Evolutionary conservation across 2,797 vertebrate species (phyloP).

Genomic region (Mastacembelus armatus): DNA sequence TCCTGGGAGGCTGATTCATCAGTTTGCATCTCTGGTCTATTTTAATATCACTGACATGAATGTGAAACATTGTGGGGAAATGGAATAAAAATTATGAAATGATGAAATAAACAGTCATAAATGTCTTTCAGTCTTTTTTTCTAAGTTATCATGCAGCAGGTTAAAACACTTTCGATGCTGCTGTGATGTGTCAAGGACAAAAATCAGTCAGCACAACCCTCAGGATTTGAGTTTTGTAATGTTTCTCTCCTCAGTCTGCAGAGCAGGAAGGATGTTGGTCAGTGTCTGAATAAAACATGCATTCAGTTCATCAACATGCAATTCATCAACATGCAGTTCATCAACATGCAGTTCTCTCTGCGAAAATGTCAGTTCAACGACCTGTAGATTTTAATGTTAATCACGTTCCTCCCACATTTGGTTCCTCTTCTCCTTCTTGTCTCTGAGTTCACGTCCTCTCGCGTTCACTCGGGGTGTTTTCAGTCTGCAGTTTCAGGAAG

Average conservation of each 20-base stretch:
- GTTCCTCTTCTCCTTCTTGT: slow-evolving; percentile 4
- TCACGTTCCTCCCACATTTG: slow-evolving; percentile 12
- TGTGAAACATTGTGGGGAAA: not conserved
- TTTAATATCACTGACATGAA: slow-evolving; percentile 38
- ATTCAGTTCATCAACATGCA: too few relatives aligned
- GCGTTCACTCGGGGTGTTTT: slow-evolving; percentile 10
- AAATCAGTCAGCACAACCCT: too few relatives aligned
- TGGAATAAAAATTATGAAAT: not conserved
- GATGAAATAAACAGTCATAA: not conserved
- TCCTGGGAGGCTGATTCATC: slow-evolving; percentile 52
- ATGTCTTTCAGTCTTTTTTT: too few relatives aligned
- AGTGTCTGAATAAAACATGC: too few relatives aligned
- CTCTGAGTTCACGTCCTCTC: slow-evolving; percentile 16
- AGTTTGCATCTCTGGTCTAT: slow-evolving; percentile 39
- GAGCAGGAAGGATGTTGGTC: too few relatives aligned
- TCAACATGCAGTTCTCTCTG: too few relatives aligned
- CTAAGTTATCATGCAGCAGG: not conserved
- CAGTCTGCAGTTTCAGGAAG: slow-evolving; percentile 19
- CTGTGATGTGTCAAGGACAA: too few relatives aligned
- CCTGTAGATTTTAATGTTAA: not conserved
- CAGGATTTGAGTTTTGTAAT: too few relatives aligned
- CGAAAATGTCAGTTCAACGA: too few relatives aligned
- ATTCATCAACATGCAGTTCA: too few relatives aligned
- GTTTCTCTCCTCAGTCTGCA: too few relatives aligned
- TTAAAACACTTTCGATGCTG: too few relatives aligned